These are phyloP conservation scores for Habrosyne pyritoides DNA, from an alignment of 2,888 invertebrate genomes.

Conservation along the genomic window DNA sequence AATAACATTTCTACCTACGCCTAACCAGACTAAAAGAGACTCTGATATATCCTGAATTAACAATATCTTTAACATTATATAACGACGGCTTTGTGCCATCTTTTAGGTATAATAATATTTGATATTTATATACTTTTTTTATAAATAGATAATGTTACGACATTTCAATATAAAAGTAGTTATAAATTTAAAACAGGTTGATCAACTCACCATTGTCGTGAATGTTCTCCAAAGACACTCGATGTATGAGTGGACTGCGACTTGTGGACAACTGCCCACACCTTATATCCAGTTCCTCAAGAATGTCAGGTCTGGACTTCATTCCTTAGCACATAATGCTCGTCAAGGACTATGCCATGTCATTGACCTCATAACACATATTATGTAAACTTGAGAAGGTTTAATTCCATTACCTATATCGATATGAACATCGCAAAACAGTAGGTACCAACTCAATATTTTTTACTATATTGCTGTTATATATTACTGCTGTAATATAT, in stretches of 20 bases:
- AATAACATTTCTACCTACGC: too few species aligned
- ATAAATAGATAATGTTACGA: background rate
- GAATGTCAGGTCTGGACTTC: constrained; percentile 77
- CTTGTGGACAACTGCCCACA: constrained; percentile 58
- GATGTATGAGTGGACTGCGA: constrained; percentile 60
- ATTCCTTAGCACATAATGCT: constrained; percentile 69
- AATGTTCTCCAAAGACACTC: constrained; percentile 58
- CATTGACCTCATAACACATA: constrained; percentile 57
- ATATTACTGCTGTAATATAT: too few species aligned
- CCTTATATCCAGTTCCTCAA: constrained; percentile 75
- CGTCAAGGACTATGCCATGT: constrained; percentile 60
- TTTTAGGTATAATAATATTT: too few species aligned
- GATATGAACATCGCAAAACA: background rate
- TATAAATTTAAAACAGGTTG: constrained; percentile 38
- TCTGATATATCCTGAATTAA: too few species aligned
- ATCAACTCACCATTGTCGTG: constrained; percentile 67
- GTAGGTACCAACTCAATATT: too few species aligned
- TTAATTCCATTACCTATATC: background rate
- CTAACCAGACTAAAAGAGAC: too few species aligned
- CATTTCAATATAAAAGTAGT: background rate
- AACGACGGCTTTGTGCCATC: too few species aligned
- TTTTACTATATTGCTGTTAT: too few species aligned
- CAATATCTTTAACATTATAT: too few species aligned
- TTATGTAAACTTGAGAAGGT: constrained; percentile 33
- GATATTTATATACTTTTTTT: too few species aligned